Percentiles rank a stretch among this genome's conserved stretches.
Evolutionary conservation across 2,113 vertebrate species (phyloP).

Genomic region (Phaethornis superciliosus): DNA sequence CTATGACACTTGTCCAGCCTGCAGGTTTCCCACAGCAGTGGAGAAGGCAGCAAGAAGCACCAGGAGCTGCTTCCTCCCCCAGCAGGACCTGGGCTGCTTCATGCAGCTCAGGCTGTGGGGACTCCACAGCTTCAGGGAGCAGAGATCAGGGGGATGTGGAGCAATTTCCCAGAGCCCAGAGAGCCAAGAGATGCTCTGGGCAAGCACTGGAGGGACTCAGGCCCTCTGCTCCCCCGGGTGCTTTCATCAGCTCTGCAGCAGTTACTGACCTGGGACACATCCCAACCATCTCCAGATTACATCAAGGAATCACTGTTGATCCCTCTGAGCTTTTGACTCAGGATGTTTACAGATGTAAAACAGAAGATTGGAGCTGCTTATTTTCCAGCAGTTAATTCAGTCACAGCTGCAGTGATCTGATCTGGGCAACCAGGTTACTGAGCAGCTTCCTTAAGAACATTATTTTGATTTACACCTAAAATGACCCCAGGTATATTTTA

Average conservation of each 20-base stretch:
- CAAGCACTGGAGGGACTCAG: background rate
- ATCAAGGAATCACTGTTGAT: background rate
- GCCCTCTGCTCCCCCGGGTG: background rate
- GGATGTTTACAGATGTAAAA: background rate
- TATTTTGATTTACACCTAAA: background rate
- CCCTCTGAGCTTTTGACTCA: background rate
- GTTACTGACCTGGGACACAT: background rate
- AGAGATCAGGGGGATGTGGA: rapidly evolving
- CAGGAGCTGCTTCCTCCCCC: background rate
- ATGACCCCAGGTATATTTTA: background rate
- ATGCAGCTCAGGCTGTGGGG: rapidly evolving
- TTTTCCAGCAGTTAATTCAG: too few species aligned
- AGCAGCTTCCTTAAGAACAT: background rate
- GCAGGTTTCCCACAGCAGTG: background rate
- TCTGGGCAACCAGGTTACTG: background rate
- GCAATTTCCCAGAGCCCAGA: too few species aligned
- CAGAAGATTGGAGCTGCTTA: background rate
- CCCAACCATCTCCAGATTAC: background rate
- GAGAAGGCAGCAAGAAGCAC: background rate
- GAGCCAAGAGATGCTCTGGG: too few species aligned
- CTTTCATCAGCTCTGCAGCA: background rate
- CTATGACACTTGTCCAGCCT: rapidly evolving
- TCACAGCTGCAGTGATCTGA: background rate
- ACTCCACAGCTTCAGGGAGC: rapidly evolving
- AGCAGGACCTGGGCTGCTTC: background rate